phyloP scores from a whole-genome alignment of 37 sponge, comb jelly and placozoan species.

The Cladorhizidae sp. region DNA sequence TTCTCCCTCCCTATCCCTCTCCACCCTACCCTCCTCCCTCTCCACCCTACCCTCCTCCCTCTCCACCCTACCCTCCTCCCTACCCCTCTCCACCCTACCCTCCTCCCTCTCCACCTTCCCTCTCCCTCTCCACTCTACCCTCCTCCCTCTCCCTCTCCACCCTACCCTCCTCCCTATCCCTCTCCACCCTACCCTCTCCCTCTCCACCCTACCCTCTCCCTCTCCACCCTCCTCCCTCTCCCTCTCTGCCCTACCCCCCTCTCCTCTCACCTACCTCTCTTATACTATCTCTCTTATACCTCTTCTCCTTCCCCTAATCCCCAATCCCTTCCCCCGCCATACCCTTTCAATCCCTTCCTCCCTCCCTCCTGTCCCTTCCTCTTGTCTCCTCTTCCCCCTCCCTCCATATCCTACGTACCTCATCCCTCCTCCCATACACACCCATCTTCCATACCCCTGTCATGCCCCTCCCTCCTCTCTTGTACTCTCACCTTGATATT shows the following conservation, averaged over 20 bases:
- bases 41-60: not conserved
- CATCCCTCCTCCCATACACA: not conserved
- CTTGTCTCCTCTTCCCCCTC: too few relatives aligned
- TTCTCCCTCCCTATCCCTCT: slow-evolving; percentile 1
- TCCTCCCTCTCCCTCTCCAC: slow-evolving; percentile 5
- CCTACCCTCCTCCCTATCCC: slow-evolving; percentile 1
- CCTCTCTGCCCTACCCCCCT: too few relatives aligned
- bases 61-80: not conserved
- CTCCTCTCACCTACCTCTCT: too few relatives aligned
- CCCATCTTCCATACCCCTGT: too few relatives aligned
- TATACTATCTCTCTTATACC: too few relatives aligned
- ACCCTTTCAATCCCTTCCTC: too few relatives aligned
- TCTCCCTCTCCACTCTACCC: not conserved
- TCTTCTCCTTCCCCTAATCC: too few relatives aligned
- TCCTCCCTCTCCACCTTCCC: not conserved
- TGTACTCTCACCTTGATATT: not conserved
- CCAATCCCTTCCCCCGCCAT: too few relatives aligned
- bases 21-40: not conserved
- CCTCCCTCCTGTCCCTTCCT: too few relatives aligned
- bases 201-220: not conserved
- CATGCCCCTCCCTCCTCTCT: slow-evolving; percentile 15
- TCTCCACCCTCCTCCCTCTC: slow-evolving; percentile 51
- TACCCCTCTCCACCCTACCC: not conserved
- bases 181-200: not conserved
- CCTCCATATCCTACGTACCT: too few relatives aligned